Base-by-base conservation (phyloP, 2,888 invertebrate species). In the Alcis repandata region DNA sequence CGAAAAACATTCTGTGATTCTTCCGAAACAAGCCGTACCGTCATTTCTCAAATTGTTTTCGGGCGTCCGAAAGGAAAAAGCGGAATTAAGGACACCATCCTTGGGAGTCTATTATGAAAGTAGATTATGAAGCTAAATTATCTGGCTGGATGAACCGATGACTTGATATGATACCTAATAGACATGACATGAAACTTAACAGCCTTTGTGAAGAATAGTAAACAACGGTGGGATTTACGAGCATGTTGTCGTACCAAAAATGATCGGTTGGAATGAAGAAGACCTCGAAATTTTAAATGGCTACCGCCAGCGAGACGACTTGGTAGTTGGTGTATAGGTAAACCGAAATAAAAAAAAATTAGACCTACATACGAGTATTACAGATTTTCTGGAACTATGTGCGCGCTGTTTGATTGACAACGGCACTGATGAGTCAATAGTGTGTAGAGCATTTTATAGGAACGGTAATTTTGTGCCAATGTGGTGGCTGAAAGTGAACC, bases 111-210 rank as follows among this genome's bases (percentile, higher is more conserved):
- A 48, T 27, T 32, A 15, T 32, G 9, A 48, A 48, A 48, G 46
- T n/a, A 22, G 32, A 48, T 48, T 48, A 48, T 32, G 32, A 48
- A 32, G 27, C 2, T 48, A 10, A 46, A 22, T 46, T 46, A 46
- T n/a, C 22, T 22, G 8, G 13, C 11, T 22, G 22, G 19, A 7
- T 17, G 17, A 17, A 10, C 10, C 13, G 38, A 38, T 43, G 17
- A 43, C 2, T 17, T 19, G 11, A 19, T 17, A 19, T 10, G 4
- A 19, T 9, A 19, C 11, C 2, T 4, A 11, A 43, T 43, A 20
- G 41, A 41, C 41, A 17, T 17, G 7, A 41, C 9, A 41, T 15
- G 8, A 9, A 41, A 41, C 17, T 17, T 17, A 9, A 9, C 6
- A 1, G 9, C 17, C 8, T 9, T 17, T 27, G 27, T 27, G 2